A percentile compares a stretch with the other conserved stretches of the same genome.
Evolutionary conservation across 2,888 invertebrate species (phyloP).

Genomic region (Acholoe squamosa): DNA sequence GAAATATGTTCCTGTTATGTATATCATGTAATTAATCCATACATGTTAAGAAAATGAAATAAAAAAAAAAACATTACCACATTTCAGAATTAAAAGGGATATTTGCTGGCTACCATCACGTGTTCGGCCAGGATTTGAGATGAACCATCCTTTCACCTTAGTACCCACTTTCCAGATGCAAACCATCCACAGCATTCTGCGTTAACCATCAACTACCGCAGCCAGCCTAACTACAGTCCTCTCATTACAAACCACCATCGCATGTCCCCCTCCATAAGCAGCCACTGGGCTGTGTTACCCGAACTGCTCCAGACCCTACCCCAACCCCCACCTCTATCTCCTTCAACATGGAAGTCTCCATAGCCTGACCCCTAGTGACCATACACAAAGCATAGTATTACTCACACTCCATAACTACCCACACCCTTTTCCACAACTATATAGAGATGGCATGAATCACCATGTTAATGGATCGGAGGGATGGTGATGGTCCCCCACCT

Average conservation of each 20-base stretch:
- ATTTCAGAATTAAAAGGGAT: too few relatives aligned
- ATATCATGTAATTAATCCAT: too few relatives aligned
- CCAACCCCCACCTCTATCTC: neutral
- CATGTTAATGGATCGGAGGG: neutral
- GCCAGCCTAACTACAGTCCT: neutral
- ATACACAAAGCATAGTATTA: slow-evolving; percentile 41
- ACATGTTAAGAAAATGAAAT: too few relatives aligned
- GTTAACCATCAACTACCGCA: neutral
- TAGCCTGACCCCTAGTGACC: slow-evolving; percentile 32
- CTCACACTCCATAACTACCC: slow-evolving; percentile 39
- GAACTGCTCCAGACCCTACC: neutral
- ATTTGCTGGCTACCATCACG: too few relatives aligned
- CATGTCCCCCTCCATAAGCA: slow-evolving; percentile 5
- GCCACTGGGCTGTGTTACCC: slow-evolving; percentile 23
- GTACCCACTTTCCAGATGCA: too few relatives aligned
- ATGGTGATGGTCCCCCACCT: neutral
- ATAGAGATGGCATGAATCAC: neutral
- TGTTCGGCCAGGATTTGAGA: too few relatives aligned
- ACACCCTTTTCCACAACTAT: neutral
- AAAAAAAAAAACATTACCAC: too few relatives aligned
- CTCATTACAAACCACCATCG: slow-evolving; percentile 3
- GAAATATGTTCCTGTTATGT: too few relatives aligned
- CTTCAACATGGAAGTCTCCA: neutral
- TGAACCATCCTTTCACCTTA: too few relatives aligned
- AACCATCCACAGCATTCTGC: too few relatives aligned